Conservation (phyloP, 37 sponge, comb jelly and placozoan genomes). For the Chondrosia reniformis region DNA sequence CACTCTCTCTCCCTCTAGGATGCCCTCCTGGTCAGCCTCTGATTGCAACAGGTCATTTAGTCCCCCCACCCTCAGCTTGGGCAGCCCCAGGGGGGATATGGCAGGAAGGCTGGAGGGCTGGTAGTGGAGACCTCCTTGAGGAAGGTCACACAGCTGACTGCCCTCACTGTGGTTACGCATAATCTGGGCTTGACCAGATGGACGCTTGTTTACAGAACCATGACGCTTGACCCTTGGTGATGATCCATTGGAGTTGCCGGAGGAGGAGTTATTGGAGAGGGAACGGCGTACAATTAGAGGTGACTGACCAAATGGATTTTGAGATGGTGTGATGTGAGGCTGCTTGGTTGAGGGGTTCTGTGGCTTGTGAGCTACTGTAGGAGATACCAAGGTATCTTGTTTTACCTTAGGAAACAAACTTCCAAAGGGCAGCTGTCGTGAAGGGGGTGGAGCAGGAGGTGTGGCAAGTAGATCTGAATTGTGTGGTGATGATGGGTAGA, state of each 20-base stretch:
- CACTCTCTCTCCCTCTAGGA: slow-evolving; percentile 11
- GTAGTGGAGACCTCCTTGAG: background rate
- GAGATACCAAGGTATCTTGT: too few relatives aligned
- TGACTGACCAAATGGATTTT: background rate
- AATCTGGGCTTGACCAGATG: background rate
- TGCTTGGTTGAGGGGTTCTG: background rate
- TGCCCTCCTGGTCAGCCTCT: background rate
- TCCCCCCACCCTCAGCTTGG: background rate
- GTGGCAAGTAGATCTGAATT: background rate
- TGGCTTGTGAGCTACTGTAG: background rate
- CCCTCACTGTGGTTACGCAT: slow-evolving; percentile 9
- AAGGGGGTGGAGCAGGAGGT: background rate
- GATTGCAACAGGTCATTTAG: background rate
- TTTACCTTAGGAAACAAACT: background rate
- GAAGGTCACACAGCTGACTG: slow-evolving; percentile 4
- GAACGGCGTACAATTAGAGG: background rate
- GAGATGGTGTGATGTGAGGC: background rate
- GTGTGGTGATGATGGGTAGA: slow-evolving; percentile 12
- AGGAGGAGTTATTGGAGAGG: background rate
- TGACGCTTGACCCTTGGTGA: too few relatives aligned
- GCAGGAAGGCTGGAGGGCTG: slow-evolving; percentile 13
- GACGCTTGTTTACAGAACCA: background rate
- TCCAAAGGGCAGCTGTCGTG: background rate
- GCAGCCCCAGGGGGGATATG: slow-evolving; percentile 9
- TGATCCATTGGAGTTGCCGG: background rate